Conservation (phyloP, 2,797 vertebrate species). For the Halcyon badia region DNA sequence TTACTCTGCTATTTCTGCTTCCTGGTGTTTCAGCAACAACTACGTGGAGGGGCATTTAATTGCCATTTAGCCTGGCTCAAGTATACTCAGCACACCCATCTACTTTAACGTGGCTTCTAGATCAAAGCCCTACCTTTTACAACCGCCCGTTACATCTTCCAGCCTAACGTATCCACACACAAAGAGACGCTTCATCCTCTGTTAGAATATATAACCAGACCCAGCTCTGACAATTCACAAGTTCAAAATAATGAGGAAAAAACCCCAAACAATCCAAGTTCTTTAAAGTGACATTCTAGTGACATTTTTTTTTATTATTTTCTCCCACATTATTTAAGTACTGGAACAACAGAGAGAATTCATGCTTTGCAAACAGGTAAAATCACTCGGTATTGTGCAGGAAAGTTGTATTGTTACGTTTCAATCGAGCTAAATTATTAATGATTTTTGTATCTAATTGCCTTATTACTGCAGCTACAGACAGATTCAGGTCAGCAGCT, state of each 20-base stretch:
- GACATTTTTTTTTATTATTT: neutral
- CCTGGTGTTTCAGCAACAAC: constrained; percentile 47
- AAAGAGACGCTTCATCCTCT: neutral
- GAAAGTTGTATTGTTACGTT: constrained; percentile 15
- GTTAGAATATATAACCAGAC: constrained; percentile 4
- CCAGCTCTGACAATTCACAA: neutral
- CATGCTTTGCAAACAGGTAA: constrained; percentile 14
- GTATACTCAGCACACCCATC: neutral
- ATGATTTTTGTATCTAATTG: constrained; percentile 52
- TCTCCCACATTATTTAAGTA: neutral
- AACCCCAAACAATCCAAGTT: neutral
- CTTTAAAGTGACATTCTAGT: neutral
- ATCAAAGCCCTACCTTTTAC: neutral
- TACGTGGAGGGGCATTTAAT: constrained; percentile 7
- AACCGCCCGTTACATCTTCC: neutral
- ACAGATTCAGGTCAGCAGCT: constrained; percentile 27
- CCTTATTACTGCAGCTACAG: neutral
- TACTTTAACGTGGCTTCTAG: neutral
- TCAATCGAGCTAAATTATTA: constrained; percentile 66
- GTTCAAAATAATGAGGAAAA: neutral
- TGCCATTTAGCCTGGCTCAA: constrained; percentile 31
- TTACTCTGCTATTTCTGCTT: constrained; percentile 42
- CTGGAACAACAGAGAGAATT: neutral
- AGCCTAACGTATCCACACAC: neutral
- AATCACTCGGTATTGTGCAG: neutral